phyloP scores from a whole-genome alignment of 2,113 vertebrate species.

The Calyptommatus sinebrachiatus region DNA sequence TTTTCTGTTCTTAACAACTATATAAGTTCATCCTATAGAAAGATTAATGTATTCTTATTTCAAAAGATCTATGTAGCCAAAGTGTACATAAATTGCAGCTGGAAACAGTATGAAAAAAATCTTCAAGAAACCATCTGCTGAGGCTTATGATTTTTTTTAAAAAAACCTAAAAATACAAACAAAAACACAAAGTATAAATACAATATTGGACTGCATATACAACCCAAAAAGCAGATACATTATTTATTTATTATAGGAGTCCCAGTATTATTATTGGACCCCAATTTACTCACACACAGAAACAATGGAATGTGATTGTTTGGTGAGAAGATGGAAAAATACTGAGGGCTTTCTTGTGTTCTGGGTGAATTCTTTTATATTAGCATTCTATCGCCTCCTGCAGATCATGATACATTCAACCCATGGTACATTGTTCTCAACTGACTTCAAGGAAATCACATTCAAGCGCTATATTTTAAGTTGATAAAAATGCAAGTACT shows the following conservation, averaged over 20 bases:
- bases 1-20: conserved; percentile 43
- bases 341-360: too few species aligned
- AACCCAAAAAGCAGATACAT: too few species aligned
- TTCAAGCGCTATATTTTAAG: background rate
- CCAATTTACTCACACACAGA: too few species aligned
- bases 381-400: too few species aligned
- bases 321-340: too few species aligned
- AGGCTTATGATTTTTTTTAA: background rate
- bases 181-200: background rate
- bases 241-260: too few species aligned
- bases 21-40: conserved; percentile 36
- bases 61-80: conserved; percentile 33
- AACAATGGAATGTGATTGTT: too few species aligned
- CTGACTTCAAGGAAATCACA: too few species aligned
- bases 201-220: background rate
- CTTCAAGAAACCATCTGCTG: conserved; percentile 2
- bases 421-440: too few species aligned
- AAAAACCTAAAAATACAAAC: background rate
- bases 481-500: background rate
- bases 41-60: conserved; percentile 45
- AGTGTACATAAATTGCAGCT: conserved; percentile 25
- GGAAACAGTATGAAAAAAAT: conserved; percentile 13
- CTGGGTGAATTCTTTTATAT: too few species aligned
- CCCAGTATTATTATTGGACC: too few species aligned
- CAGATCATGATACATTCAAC: too few species aligned